phyloP scores from a whole-genome alignment of 2,888 invertebrate genomes.

The Oligia latruncula region DNA sequence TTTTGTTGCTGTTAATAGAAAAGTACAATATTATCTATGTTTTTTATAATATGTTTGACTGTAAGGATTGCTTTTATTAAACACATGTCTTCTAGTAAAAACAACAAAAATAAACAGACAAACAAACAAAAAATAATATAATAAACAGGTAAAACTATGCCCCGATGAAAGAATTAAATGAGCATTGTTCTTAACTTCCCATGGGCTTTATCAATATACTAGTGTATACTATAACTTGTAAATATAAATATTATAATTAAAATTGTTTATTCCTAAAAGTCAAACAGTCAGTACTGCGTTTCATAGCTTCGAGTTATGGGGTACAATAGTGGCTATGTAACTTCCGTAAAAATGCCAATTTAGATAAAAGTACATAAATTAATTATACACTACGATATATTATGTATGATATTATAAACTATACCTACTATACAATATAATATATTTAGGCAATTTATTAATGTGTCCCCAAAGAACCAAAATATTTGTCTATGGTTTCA shows the following conservation, averaged over 20 bases:
- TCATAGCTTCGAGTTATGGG: slow-evolving; percentile 29
- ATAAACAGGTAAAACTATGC: slow-evolving; percentile 10
- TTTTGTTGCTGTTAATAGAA: slow-evolving; percentile 37
- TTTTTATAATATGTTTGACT: slow-evolving; percentile 34
- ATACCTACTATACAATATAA: slow-evolving; percentile 18
- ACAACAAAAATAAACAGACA: background rate
- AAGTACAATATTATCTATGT: slow-evolving; percentile 55
- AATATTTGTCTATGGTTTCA: slow-evolving; percentile 17
- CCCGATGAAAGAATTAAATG: slow-evolving; percentile 25
- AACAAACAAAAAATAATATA: background rate
- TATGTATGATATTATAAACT: slow-evolving; percentile 38
- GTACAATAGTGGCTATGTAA: slow-evolving; percentile 34
- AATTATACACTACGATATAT: slow-evolving; percentile 40
- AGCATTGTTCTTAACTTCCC: slow-evolving; percentile 16
- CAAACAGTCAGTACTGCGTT: slow-evolving; percentile 22
- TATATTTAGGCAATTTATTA: slow-evolving; percentile 33
- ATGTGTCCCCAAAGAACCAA: slow-evolving; percentile 32
- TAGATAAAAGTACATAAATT: slow-evolving; percentile 43
- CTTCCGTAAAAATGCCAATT: slow-evolving; percentile 48
- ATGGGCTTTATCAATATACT: slow-evolving; percentile 10
- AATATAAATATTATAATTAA: slow-evolving; percentile 18
- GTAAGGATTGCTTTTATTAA: slow-evolving; percentile 33
- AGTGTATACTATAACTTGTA: slow-evolving; percentile 30
- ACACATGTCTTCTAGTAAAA: slow-evolving; percentile 31
- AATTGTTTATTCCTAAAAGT: slow-evolving; percentile 37